Percentiles rank a stretch among this genome's conserved stretches.
phyloP scores from a whole-genome alignment of 92 coral and sea anemone species.

The Heliopora coerulea region DNA sequence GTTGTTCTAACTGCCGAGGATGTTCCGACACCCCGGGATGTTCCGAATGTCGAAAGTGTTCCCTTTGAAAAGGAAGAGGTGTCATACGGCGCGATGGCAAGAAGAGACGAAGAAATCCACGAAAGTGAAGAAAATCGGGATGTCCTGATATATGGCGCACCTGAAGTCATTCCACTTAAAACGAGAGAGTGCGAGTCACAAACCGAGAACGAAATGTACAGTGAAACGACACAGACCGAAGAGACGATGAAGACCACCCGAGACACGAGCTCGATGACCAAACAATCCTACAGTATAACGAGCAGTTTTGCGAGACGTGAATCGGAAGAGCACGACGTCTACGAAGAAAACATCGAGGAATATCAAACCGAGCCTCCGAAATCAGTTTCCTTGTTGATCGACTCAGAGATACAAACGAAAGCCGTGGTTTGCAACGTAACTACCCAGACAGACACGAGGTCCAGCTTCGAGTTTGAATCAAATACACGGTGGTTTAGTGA shows the following conservation, averaged over 20 bases:
- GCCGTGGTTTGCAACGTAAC: not conserved
- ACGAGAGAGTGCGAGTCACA: constrained; percentile 15
- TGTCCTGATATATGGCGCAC: not conserved
- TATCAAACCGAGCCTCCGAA: not conserved
- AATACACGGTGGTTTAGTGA: constrained; percentile 7
- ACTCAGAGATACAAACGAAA: constrained; percentile 31
- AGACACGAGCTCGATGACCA: constrained; percentile 11
- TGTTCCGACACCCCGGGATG: constrained; percentile 28
- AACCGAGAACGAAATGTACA: constrained; percentile 25
- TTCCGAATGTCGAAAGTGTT: constrained; percentile 18
- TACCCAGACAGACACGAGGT: constrained; percentile 13
- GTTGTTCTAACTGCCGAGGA: constrained; percentile 1
- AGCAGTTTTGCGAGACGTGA: not conserved
- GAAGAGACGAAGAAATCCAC: not conserved
- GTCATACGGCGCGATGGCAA: not conserved
- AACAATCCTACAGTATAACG: constrained; percentile 1
- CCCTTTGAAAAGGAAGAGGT: not conserved
- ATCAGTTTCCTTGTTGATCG: not conserved
- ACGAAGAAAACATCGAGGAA: not conserved
- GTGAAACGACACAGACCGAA: constrained; percentile 40
- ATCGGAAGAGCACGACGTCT: no score
- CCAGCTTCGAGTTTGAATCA: not conserved
- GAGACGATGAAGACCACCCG: constrained; percentile 4
- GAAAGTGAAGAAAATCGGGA: not conserved
- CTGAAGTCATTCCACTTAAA: not conserved